These are phyloP conservation scores for Myioborus melanocephalus DNA, from an alignment of 2,797 vertebrate genomes.

Conservation along the genomic window DNA sequence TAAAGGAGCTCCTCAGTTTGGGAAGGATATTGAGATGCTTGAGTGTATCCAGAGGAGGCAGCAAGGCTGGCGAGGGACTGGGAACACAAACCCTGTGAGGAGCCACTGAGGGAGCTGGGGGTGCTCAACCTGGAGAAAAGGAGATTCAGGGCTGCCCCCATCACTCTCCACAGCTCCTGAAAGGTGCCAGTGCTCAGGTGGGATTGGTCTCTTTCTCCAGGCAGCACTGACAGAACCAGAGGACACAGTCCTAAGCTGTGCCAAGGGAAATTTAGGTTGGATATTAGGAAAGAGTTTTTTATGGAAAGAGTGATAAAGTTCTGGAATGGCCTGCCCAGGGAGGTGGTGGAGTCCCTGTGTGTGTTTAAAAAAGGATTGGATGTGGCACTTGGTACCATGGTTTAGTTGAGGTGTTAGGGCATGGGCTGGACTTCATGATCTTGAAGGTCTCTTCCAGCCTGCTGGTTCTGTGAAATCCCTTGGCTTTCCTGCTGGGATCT, in stretches of 20 bases:
- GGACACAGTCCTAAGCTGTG: not conserved
- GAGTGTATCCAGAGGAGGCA: accelerated
- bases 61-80: not conserved
- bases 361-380: not conserved
- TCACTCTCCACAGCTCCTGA: not conserved
- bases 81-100: not conserved
- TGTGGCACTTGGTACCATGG: not conserved
- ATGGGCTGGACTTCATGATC: not conserved
- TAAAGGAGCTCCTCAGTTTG: not conserved
- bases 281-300: not conserved
- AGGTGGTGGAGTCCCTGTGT: not conserved
- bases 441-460: not conserved
- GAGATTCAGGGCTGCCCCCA: not conserved
- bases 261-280: not conserved
- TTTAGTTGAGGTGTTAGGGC: not conserved
- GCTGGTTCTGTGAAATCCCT: not conserved
- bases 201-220: not conserved
- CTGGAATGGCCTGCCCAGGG: not conserved
- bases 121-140: not conserved
- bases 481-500: not conserved
- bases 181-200: accelerated
- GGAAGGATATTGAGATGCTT: accelerated
- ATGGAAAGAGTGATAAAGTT: not conserved
- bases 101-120: not conserved
- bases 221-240: not conserved